Evolutionary conservation across 2,888 invertebrate genomes (phyloP).

Genomic region (Gryllus longicercus): DNA sequence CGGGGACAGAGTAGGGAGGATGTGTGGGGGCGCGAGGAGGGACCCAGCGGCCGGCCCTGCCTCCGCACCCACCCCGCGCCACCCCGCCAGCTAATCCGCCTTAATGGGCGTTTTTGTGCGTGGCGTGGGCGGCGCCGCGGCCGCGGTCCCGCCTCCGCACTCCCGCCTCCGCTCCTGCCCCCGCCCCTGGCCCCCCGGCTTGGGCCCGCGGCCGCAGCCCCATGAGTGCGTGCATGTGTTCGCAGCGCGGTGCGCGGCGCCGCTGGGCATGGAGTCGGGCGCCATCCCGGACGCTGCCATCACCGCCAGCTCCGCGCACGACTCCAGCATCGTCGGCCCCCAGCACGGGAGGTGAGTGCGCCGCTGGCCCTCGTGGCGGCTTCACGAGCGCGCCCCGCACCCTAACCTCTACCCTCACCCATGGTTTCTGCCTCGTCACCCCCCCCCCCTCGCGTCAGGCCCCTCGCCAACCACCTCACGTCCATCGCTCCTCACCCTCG

Average conservation of each 20-base stretch:
- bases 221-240: conserved; percentile 41
- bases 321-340: conserved; percentile 79
- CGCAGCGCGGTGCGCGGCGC: conserved; percentile 74
- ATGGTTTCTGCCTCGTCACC: neutral
- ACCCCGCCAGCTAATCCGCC: neutral
- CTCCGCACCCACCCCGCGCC: neutral
- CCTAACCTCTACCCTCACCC: neutral
- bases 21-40: too few relatives aligned
- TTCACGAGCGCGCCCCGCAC: neutral
- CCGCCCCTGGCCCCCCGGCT: neutral
- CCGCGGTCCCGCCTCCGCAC: neutral
- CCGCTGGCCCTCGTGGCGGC: neutral
- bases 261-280: conserved; percentile 83
- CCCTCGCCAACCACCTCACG: too few relatives aligned
- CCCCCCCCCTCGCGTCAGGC: neutral
- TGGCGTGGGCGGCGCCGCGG: neutral
- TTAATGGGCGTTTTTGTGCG: conserved; percentile 17
- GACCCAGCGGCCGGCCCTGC: neutral
- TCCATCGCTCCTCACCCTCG: too few relatives aligned
- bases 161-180: conserved; percentile 44
- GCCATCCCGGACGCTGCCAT: conserved; percentile 76
- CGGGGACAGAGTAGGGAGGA: too few relatives aligned
- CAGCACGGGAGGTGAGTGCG: conserved; percentile 72
- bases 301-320: conserved; percentile 80
- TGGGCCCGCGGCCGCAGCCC: neutral